phyloP scores from a whole-genome alignment of 2,113 vertebrate species.

The Pygoscelis antarcticus region DNA sequence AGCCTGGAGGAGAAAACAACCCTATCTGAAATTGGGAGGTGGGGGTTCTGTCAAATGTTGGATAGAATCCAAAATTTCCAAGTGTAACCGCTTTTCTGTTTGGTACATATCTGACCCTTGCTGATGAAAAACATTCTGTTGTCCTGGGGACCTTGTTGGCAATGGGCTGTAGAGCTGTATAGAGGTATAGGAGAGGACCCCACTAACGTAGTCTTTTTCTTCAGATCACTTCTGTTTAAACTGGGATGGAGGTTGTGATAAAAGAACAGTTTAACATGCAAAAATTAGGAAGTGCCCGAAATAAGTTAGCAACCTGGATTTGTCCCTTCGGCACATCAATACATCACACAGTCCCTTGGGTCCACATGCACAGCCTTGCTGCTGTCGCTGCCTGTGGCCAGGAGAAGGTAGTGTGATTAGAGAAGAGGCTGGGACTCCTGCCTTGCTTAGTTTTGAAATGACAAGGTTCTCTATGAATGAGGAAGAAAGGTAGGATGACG shows the following conservation, averaged over 20 bases:
- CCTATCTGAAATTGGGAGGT: neutral
- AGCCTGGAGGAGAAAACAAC: neutral
- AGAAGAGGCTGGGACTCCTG: neutral
- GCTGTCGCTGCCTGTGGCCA: neutral
- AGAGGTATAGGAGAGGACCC: neutral
- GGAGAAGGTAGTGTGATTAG: neutral
- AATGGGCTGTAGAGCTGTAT: neutral
- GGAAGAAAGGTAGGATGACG: neutral
- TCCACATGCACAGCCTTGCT: neutral
- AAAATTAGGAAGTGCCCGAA: neutral
- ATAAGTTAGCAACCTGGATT: neutral
- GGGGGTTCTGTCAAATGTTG: neutral
- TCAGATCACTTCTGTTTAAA: neutral
- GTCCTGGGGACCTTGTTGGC: neutral
- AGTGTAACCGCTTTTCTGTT: neutral
- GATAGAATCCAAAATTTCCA: neutral
- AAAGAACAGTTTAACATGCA: neutral
- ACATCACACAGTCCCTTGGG: rapidly evolving
- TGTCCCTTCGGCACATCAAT: neutral
- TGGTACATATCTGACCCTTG: neutral
- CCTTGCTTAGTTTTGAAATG: neutral
- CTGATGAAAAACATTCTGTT: neutral
- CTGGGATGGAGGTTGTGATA: neutral
- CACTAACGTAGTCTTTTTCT: neutral
- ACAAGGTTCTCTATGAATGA: neutral